Base-by-base conservation (phyloP, 1,140 invertebrate species). In the Propsilocerus akamusi region DNA sequence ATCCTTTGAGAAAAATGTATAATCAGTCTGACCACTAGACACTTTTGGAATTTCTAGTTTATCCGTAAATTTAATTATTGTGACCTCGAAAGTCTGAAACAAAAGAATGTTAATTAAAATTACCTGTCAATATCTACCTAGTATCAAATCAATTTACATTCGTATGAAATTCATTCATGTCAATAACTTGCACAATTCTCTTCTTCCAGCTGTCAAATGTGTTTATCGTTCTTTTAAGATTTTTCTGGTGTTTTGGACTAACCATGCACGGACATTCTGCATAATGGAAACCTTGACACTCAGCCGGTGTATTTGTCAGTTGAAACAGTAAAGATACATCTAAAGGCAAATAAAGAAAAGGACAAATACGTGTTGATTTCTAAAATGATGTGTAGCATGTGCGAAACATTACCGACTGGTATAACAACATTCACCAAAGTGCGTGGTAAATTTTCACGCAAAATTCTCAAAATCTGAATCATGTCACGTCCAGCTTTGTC, bases 1-100 rank as follows among this genome's bases (percentile, higher is more conserved):
- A 59, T 86, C 82, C 7, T 65, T 62, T 2, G 79, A 72, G 26
- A 83, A 68, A 57, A 72, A 78, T 3, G 70, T 64, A 37, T 72
- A 67, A 61, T 85, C 80, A 0, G 65, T 58, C 0, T 56, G 51
- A 23, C 69, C 72, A 51, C 65, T 56, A 12, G 54, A 55, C 24
- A 49, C 50, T 22, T 6, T 57, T 12, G 70, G 72, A n/a, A 73
- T 55, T 0, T 12, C 54, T 0, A 68, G n/a, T 28, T 74, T 57
- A 2, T 53, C 49, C 0, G 67, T 55, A 52, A 72, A 72, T 0
- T 66, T 55, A 4, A 81, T 68, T 0, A 83, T 74, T 4, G 76
- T 69, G 55, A 85, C 84, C 56, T 83, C 80, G n/a, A 30, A 30
- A n/a, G n/a, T n/a, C n/a, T n/a, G n/a, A n/a, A n/a, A n/a, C n/a